Evolutionary conservation across 1,140 invertebrate genomes (phyloP).

Genomic region (Anastrepha obliqua): DNA sequence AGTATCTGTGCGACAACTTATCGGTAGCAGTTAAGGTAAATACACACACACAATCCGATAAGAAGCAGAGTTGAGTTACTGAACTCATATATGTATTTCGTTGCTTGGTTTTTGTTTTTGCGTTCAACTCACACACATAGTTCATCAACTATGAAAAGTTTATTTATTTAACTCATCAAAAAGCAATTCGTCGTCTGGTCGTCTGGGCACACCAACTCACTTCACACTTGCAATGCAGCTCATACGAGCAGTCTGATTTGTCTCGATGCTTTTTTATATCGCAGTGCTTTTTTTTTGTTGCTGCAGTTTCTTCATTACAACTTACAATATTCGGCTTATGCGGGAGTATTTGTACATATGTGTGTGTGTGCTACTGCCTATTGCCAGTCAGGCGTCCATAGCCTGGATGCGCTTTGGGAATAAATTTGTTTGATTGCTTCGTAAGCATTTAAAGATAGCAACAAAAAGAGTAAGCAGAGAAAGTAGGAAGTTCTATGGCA

Average conservation of each 20-base stretch:
- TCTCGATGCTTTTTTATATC: background rate
- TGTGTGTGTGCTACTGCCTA: background rate
- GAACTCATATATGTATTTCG: background rate
- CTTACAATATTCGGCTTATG: background rate
- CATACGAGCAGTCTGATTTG: background rate
- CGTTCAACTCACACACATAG: background rate
- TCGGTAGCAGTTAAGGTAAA: slow-evolving; percentile 7
- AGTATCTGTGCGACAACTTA: slow-evolving; percentile 18
- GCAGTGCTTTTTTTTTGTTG: background rate
- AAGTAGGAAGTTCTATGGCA: background rate
- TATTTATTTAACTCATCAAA: slow-evolving; percentile 49
- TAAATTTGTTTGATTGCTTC: slow-evolving; percentile 48
- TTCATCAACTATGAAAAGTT: slow-evolving; percentile 44
- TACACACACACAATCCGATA: background rate
- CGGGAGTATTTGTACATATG: background rate
- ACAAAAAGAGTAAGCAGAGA: background rate
- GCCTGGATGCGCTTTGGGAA: background rate
- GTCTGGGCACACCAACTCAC: background rate
- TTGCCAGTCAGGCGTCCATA: background rate
- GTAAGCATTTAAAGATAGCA: background rate
- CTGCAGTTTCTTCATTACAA: slow-evolving; percentile 4
- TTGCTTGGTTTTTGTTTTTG: background rate
- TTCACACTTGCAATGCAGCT: background rate
- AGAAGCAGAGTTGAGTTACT: background rate
- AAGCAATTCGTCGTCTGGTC: slow-evolving; percentile 48